Percentiles rank a stretch among this genome's conserved stretches.
These are phyloP conservation scores for Sternarchorhynchus goeldii DNA, from an alignment of 2,797 vertebrate genomes.

Conservation along the genomic window DNA sequence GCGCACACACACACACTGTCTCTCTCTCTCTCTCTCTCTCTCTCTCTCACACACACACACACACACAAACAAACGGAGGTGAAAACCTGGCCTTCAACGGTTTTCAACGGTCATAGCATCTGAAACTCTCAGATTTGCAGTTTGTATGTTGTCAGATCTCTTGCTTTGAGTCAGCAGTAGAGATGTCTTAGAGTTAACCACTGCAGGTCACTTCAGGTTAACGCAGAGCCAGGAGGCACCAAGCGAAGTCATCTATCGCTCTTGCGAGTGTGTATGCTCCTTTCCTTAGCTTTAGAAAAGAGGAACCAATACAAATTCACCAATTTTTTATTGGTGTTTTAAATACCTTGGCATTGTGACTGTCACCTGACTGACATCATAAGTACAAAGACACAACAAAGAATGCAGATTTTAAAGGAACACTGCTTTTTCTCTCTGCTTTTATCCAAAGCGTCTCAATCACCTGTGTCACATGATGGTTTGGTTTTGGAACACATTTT, in stretches of 20 bases:
- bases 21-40: neutral
- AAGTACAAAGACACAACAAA: too few relatives aligned
- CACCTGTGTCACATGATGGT: too few relatives aligned
- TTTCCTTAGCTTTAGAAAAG: too few relatives aligned
- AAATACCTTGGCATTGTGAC: too few relatives aligned
- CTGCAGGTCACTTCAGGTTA: slow-evolving; percentile 23
- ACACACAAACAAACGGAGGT: slow-evolving; percentile 9
- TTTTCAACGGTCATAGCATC: slow-evolving; percentile 48
- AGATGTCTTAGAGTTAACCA: slow-evolving; percentile 45
- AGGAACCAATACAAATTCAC: too few relatives aligned
- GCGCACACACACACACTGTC: slow-evolving; percentile 9
- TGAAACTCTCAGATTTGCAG: slow-evolving; percentile 50
- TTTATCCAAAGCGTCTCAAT: too few relatives aligned
- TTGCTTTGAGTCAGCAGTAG: slow-evolving; percentile 46
- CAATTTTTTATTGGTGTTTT: too few relatives aligned
- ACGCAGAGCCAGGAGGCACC: neutral
- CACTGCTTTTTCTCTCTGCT: too few relatives aligned
- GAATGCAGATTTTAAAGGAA: too few relatives aligned
- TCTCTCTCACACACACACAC: too few relatives aligned
- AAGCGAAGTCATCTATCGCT: slow-evolving; percentile 3
- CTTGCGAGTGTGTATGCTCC: neutral
- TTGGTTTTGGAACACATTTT: too few relatives aligned
- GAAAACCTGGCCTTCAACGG: slow-evolving; percentile 21
- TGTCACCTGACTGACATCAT: too few relatives aligned
- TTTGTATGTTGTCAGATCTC: slow-evolving; percentile 34